Base-by-base conservation (phyloP, 2,797 vertebrate genomes). In the Tachyglossus aculeatus region DNA sequence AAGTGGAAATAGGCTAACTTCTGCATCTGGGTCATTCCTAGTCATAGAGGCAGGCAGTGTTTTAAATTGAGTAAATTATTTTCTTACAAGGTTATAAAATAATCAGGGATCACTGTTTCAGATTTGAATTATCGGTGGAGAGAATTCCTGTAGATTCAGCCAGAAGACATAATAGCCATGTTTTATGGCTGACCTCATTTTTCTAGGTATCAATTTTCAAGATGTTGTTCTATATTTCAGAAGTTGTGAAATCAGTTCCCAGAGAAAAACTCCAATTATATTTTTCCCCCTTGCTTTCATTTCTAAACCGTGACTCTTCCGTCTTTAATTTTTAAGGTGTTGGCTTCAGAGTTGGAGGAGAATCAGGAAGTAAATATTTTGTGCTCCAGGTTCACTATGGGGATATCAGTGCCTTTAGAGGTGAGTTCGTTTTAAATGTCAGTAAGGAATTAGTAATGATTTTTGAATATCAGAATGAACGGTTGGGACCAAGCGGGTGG, bases 311-410 rank as follows among this genome's bases (percentile, higher is more conserved):
- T 22, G 44, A 63, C 18, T 41, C 22, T 51, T 0, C 77, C 67
- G 59, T 77, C 10, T 69, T 62, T 59, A 19, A 71, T 60, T 81
- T 41, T 66, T 69, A 82, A 98, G 97, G 94, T 91, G 97, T 99
- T 80, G 97, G 96, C 66, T 99, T 99, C 90, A 95, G 94, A 94
- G 97, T 99, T 73, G 98, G 96, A 85, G 94, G 92, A 82, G 93
- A 90, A 80, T 90, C 94, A 3, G 93, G 92, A 71, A 95, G 93
- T 75, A 94, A 95, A 85, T 93, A 95, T 84, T 96, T 99, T 85
- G 96, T 99, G 72, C 95, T 99, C 22, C 98, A 99, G 80, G 96
- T 99, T 29, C 98, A 99, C 90, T 99, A 99, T 74, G 98, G 96
- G n/a, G 96, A 98, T 59, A 51, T 94, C 66, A 86, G 74, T 84